A percentile compares a stretch with the other conserved stretches of the same genome.
phyloP scores from a whole-genome alignment of 1,140 invertebrate species.

The Argopecten irradians region DNA sequence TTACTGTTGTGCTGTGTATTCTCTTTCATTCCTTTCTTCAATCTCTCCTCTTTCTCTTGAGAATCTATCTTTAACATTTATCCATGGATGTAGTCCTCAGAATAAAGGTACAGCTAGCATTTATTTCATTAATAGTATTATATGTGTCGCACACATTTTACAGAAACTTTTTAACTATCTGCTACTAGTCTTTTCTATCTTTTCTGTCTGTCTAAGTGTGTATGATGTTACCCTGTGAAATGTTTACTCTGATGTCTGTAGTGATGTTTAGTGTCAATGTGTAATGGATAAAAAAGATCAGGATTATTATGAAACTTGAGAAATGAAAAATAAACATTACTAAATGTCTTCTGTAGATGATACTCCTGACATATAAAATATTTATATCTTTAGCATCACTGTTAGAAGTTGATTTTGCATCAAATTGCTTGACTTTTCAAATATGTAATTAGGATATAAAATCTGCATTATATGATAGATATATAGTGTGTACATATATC shows the following conservation, averaged over 20 bases:
- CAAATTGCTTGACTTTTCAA: no score
- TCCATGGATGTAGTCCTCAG: not conserved
- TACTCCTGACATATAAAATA: not conserved
- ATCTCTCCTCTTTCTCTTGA: not conserved
- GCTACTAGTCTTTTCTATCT: no score
- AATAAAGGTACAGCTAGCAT: not conserved
- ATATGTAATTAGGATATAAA: no score
- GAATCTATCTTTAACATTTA: not conserved
- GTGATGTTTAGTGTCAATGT: not conserved
- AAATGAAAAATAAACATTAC: not conserved
- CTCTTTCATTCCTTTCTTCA: not conserved
- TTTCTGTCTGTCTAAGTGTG: not conserved
- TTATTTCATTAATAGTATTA: not conserved
- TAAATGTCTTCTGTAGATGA: not conserved
- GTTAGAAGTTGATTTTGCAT: no score
- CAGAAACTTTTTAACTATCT: not conserved
- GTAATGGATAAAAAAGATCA: not conserved
- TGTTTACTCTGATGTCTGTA: not conserved
- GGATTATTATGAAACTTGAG: not conserved
- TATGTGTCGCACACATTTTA: not conserved
- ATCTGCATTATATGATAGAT: no score
- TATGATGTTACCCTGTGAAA: not conserved
- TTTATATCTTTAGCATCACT: no score
- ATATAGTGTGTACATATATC: no score
- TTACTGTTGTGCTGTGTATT: not conserved